Evolutionary conservation across 2,113 vertebrate species (phyloP), one percentile per base, ranked within the genome.

Genomic region (Oceanodroma tethys): DNA sequence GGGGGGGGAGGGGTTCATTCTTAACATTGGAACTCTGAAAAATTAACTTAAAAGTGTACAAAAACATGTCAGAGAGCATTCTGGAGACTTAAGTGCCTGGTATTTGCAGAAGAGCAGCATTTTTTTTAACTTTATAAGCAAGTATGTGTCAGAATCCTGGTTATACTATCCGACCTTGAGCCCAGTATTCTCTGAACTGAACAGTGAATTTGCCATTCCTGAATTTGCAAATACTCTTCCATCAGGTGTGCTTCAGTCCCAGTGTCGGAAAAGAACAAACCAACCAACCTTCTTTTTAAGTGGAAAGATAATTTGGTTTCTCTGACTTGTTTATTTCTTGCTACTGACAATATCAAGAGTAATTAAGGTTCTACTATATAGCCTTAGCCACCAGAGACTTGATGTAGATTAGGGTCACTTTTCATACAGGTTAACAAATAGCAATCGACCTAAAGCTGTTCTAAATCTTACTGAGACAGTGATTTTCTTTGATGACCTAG

Each of bases 1-100:
- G 14, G 2, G 3, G 3, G 2, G 4, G 13, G 2, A 3, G 3
- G 1, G 5, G 3, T 26, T 78, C 0, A 43, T n/a, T 79, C 42
- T 81, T 53, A 85, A 40, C 6, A 40, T 48, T 15, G 26, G 17
- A 89, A 67, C 3, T 78, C 40, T 45, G 25, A 84, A 84, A 84
- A 73, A 70, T 52, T 56, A 65, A 30, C 50, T 55, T 48, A 43
- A 8, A 14, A 45, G 5, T 10, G 6, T 25, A 52, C 47, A 32
- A 85, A 66, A 78, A 26, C 13, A 34, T 6, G 4, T 29, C 16
- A 25, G 27, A 53, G 21, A 60, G 8, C 22, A 38, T 87, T 91
- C 27, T 67, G 27, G 47, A 47, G 17, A 42, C 17, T 32, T 34
- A 55, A 66, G 25, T 40, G 13, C 2, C 38, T 29, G 29, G 20